Base-by-base conservation (phyloP, 92 coral and sea anemone genomes). In the Diadumene lineata region DNA sequence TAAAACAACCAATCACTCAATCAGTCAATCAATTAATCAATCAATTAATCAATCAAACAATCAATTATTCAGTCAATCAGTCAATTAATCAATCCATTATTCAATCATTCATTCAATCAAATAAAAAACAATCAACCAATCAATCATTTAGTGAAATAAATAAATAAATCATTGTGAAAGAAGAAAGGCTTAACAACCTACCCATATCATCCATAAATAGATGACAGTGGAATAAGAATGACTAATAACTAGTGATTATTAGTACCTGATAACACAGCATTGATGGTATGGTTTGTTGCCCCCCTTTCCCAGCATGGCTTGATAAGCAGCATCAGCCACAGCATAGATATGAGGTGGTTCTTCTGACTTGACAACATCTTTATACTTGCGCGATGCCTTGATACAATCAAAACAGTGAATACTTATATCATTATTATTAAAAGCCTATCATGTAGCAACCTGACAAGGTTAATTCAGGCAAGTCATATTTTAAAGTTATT, bases 231-330 rank as follows among this genome's bases (percentile, higher is more conserved):
- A n/a, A n/a, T n/a, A n/a, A n/a, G n/a, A n/a, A n/a, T n/a, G n/a
- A n/a, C n/a, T n/a, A n/a, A n/a, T n/a, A n/a, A n/a, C n/a, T n/a
- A n/a, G n/a, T n/a, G n/a, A n/a, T n/a, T n/a, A n/a, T n/a, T n/a
- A 34, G 58, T 50, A 90, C 97, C 97, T 90, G 80, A 90, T 90
- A 22, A 90, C 97, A 73, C 92, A 90, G 79, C 97, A 90, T 67
- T 90, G 97, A 57, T 86, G 82, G 11, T 87, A 81, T 13, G 92
- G 87, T 19, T 15, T 73, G 15, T 73, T 56, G 9, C 70, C 81
- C 16, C 97, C 90, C 15, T 66, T 78, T 19, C 97, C 97, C 38
- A 81, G 31, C 89, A 90, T 87, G 0, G 92, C 87, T 31, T 88
- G 90, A 66, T 90, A 90, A 25, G 92, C 97, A 13, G 92, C 61